Base-by-base conservation (phyloP, 2,888 invertebrate genomes). In the Galerucella pusilla region DNA sequence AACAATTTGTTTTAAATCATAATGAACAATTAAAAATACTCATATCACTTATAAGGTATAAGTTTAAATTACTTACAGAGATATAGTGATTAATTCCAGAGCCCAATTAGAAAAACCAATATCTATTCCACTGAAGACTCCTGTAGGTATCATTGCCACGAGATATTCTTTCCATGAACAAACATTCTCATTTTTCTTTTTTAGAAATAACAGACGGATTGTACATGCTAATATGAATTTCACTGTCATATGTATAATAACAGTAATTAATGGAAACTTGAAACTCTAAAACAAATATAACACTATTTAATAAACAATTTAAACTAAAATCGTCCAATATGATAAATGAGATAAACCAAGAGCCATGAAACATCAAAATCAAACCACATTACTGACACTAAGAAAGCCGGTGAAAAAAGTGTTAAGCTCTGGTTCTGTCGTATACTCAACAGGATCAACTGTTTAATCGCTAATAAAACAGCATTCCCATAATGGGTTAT, bases 31-130 rank as follows among this genome's bases (percentile, higher is more conserved):
- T 11, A 25, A 59, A 59, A 25, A 25, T 59, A 59, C 59, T 1
- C n/a, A 59, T 46, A 57, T 59, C 35, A 35, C 35, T 35, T 35
- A 10, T 16, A 14, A 45, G 14, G 10, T 42, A 60, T 57, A 12
- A 42, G 35, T n/a, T 65, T 20, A 28, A 45, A 42, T 54, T 77
- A 90, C 91, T 90, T 89, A 97, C 89, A 99, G 89, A 2, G 97
- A 97, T 79, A 99, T 94, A 16, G 97, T 96, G 68, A 99, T 97
- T 81, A 97, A 91, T 84, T 97, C 97, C 75, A 99, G 91, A 14
- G 97, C 98, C 99, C 99, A 99, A 88, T 98, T 98, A 1, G 98
- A 99, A 85, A 99, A 94, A 4, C 97, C 97, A 82, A 99, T 97
- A 85, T 99, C 99, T 71, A 99, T 91, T 2, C 97, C 97, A 86